A percentile compares a stretch with the other conserved stretches of the same genome.
Conservation (phyloP, 2,113 vertebrate genomes). For the Tachysurus vachellii region DNA sequence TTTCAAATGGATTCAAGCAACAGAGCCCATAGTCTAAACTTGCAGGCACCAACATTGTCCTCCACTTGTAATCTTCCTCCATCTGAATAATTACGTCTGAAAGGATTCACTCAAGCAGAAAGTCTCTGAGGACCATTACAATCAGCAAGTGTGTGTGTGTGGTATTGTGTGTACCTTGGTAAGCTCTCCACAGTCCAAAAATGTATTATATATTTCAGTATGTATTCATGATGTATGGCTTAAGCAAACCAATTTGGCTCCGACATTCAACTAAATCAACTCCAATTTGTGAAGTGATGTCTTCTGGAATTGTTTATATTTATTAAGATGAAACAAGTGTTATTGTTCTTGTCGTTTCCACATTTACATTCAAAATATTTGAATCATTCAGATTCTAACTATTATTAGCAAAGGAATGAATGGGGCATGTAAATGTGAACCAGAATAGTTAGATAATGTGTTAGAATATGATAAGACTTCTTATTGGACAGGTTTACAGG, state of each 20-base stretch:
- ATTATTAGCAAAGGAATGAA: conserved; percentile 10
- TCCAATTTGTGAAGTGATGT: neutral
- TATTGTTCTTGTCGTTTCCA: conserved; percentile 21
- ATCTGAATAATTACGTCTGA: conserved; percentile 44
- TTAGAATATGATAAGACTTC: conserved; percentile 12
- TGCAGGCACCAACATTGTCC: conserved; percentile 1
- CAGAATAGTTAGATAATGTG: neutral
- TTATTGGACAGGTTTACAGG: conserved; percentile 8
- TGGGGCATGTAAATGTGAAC: conserved; percentile 18
- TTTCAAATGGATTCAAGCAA: neutral
- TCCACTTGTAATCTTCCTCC: conserved; percentile 10
- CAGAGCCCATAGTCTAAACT: conserved; percentile 1
- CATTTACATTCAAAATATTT: conserved; percentile 19
- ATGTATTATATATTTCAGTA: neutral
- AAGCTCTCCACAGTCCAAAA: neutral
- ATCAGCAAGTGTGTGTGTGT: conserved; percentile 2
- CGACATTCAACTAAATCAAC: neutral
- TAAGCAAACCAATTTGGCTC: neutral
- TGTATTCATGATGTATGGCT: neutral
- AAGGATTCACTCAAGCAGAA: conserved; percentile 15
- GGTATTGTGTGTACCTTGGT: neutral
- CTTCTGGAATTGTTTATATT: neutral
- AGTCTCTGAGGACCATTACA: conserved; percentile 7
- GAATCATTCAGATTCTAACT: conserved; percentile 12
- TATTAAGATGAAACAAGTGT: neutral